A percentile compares a stretch with the other conserved stretches of the same genome.
phyloP scores from a whole-genome alignment of 1,140 invertebrate genomes.

The Gryllus bimaculatus region DNA sequence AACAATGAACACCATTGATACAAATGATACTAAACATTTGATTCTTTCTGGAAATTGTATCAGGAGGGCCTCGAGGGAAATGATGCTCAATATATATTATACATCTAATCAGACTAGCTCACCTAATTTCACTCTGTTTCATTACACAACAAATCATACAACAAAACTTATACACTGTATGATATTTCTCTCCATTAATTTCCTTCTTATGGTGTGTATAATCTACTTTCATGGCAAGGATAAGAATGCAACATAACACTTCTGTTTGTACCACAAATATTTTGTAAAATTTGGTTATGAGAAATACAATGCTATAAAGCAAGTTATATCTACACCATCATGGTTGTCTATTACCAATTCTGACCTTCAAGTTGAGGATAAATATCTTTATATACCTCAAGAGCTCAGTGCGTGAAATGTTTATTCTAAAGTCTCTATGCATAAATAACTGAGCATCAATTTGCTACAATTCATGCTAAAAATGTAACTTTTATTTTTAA shows the following conservation, averaged over 20 bases:
- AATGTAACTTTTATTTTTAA: not conserved
- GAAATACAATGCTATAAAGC: conserved; percentile 5
- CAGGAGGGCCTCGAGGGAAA: not conserved
- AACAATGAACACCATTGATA: not conserved
- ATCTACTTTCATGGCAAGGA: not conserved
- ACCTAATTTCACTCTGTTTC: not conserved
- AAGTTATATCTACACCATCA: conserved; percentile 1
- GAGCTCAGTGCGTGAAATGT: not conserved
- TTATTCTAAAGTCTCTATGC: not conserved
- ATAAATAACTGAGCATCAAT: not conserved
- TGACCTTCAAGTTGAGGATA: not conserved
- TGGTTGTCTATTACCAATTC: not conserved
- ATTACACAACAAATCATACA: not conserved
- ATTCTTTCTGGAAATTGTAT: not conserved
- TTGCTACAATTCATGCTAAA: not conserved
- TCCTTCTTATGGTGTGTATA: not conserved
- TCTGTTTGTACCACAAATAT: conserved; percentile 2
- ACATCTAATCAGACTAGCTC: not conserved
- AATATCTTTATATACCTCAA: not conserved
- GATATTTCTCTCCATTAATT: not conserved
- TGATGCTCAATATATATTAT: not conserved
- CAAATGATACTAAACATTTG: not conserved
- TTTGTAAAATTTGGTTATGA: conserved; percentile 6
- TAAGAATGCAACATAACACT: not conserved
- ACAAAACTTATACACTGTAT: not conserved